These are phyloP conservation scores for Vombatus ursinus DNA, from an alignment of 2,113 vertebrate species.

Conservation along the genomic window DNA sequence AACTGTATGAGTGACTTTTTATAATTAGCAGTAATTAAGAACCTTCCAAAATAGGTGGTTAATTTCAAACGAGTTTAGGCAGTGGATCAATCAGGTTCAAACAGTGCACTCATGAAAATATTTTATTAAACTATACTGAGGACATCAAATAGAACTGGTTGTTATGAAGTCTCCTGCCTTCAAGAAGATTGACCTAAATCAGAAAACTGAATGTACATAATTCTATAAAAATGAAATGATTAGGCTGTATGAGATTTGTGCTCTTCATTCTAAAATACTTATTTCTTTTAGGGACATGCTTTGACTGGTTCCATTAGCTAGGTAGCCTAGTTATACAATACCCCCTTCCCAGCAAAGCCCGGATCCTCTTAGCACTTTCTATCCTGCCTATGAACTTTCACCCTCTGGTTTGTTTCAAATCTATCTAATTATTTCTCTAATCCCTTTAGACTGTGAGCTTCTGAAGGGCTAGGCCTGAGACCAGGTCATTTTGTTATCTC, in stretches of 20 bases:
- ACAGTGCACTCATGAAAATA: not conserved
- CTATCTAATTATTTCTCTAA: not conserved
- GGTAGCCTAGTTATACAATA: not conserved
- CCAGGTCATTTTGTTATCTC: not conserved
- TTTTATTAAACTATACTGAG: not conserved
- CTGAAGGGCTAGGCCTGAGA: not conserved
- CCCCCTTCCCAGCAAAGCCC: not conserved
- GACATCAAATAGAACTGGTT: not conserved
- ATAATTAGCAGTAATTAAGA: not conserved
- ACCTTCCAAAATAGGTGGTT: not conserved
- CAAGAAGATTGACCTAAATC: not conserved
- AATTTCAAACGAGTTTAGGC: not conserved
- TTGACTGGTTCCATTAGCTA: not conserved
- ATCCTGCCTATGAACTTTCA: too few species aligned
- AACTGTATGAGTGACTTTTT: not conserved
- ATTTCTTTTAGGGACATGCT: not conserved
- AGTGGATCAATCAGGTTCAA: not conserved
- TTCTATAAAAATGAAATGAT: not conserved
- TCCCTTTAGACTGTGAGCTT: not conserved
- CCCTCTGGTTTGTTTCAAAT: not conserved
- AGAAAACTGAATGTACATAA: not conserved
- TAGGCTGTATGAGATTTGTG: not conserved
- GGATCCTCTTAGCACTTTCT: not conserved
- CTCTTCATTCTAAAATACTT: not conserved
- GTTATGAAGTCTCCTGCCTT: not conserved